Evolutionary conservation across 2,113 vertebrate genomes (phyloP), one percentile per base, ranked within the genome.

Genomic region (Amphiprion ocellaris): DNA sequence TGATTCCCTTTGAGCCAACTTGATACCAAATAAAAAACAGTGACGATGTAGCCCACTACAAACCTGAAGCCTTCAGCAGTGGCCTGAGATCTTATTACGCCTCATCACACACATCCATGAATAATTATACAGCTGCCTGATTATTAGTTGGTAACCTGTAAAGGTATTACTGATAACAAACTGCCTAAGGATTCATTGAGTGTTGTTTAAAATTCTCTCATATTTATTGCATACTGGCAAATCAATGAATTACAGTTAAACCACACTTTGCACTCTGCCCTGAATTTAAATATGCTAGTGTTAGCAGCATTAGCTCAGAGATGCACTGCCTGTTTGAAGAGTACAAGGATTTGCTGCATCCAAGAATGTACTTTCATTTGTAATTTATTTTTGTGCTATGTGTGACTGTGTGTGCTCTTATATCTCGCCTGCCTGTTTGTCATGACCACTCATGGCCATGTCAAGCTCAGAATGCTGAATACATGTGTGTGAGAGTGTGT

Each of bases 81-180:
- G 53, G 47, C 47, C 65, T 69, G 23, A 24, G 44, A 70, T 37
- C 63, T 66, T 44, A 77, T 77, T 63, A 60, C 53, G 47, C 28
- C 47, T 56, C 21, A 28, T 72, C 60, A 56, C 69, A 84, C 68
- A 69, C 62, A 58, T 78, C 78, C 80, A 37, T 75, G 60, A 72
- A 47, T 66, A 78, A 83, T 82, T 46, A 82, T 37, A 69, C 59
- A 63, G 47, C 56, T 67, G 67, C 55, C 39, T 23, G 53, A 71
- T 77, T 87, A 87, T 77, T 81, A 74, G 19, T 33, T 72, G 71
- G 59, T 83, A 58, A 85, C 55, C 66, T 66, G 76, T 67, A 47
- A 70, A 49, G 69, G 75, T 30, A 55, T 46, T 52, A 33, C 54
- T 56, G 55, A 74, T 75, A 69, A 83, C 62, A 54, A 80, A 61